Base-by-base conservation (phyloP, 2,113 vertebrate species). In the Poecile atricapillus region DNA sequence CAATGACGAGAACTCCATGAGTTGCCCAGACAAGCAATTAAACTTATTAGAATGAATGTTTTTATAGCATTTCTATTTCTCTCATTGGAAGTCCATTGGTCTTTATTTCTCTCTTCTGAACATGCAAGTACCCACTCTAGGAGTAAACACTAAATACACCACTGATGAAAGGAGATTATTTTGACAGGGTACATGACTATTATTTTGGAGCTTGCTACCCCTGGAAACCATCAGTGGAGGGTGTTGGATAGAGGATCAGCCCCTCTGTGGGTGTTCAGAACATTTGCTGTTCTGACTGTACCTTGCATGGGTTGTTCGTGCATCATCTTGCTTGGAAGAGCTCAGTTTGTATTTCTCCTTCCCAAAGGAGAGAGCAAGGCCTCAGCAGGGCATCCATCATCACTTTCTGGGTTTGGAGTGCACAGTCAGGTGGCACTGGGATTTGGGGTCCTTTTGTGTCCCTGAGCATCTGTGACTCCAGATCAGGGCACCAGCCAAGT, bases 31-130 rank as follows among this genome's bases (percentile, higher is more conserved):
- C 35, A 95, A 83, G 87, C 83, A 94, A 91, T 95, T 91, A 93
- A 93, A 90, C 78, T 96, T 88, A 87, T 74, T 86, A 89, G 85
- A 96, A 90, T 75, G 27, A 89, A 83, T 89, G 47, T 78, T 95
- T 92, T 92, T 71, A 64, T 93, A 86, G 71, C 78, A 68, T 88
- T 95, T 69, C 68, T 93, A 0, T 92, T 95, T 93, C 79, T 81
- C 82, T 93, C 37, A 10, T 88, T 75, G 81, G 69, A 91, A 94
- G 73, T 89, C 35, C 37, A 15, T 82, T 89, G 52, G 13, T 90
- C 37, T 94, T 90, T 90, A 86, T 95, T 91, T 94, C 63, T 93
- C 78, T 89, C 74, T 74, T 80, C 78, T 37, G 79, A 83, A 24
- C 33, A 10, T 63, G 39, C n/a, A 80, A 85, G 60, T 94, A 88